Base-by-base conservation (phyloP, 2,113 vertebrate genomes). In the Puntigrus tetrazona region DNA sequence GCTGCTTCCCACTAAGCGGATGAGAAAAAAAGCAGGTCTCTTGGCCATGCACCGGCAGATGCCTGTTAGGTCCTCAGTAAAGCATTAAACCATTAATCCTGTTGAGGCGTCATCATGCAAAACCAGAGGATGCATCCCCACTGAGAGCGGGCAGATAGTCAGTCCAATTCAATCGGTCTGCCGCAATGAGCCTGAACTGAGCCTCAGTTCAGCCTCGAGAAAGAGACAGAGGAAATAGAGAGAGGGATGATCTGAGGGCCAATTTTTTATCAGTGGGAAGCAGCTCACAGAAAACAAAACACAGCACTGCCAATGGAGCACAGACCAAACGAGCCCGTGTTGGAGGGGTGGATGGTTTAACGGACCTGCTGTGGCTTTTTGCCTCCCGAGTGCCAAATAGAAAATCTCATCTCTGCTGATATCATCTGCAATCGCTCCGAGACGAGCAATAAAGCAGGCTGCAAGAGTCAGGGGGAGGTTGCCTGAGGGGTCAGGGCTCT, bases 61-160 rank as follows among this genome's bases (percentile, higher is more conserved):
- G 87, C 84, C n/a, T 89, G 88, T 89, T 72, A 88, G 84, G 81
- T 86, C 88, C 90, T 82, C 86, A 77, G 90, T 89, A 87, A 89
- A 90, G 86, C 90, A 87, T 88, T 88, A 83, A 90, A 83, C 83
- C 81, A 90, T 90, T 84, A 91, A 90, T 92, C 86, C 88, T 88
- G 86, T 77, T 86, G 78, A 90, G 90, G 89, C 85, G 85, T 86
- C 87, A 87, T 88, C 93, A 94, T 94, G 94, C 92, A 92, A 89
- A 85, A 80, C 80, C 82, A 83, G 27, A 55, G 88, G 89, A 90
- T 93, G 93, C 93, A 73, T 92, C 92, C 92, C 91, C 90, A 91
- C 90, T 67, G 65, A 85, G 86, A 82, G 45, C 84, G 86, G 87
- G 89, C 87, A 85, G 80, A 90, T 57, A 80, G 84, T 89, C 87